Base-by-base conservation (phyloP, 2,888 invertebrate genomes). In the Emesis russula region DNA sequence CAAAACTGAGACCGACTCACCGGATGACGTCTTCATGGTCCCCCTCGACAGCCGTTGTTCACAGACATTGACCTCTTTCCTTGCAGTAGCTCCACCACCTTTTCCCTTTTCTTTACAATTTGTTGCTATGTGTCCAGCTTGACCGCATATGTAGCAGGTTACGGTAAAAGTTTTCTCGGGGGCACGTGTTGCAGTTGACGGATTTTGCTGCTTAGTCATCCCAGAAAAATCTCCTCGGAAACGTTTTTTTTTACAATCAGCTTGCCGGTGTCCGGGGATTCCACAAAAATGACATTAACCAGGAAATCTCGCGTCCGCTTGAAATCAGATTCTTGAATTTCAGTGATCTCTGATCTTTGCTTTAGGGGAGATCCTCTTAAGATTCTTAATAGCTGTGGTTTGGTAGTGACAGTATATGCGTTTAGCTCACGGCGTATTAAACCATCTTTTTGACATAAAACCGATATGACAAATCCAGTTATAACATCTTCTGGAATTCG, bases 341-440 rank as follows among this genome's bases (percentile, higher is more conserved):
- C 63, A 63, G 18, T 5, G 25, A 13, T 25, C 15, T 63, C 18
- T 7, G 7, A 15, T 13, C 25, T 13, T 63, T 5, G 25, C 15
- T 63, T 63, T 15, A 63, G 15, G 3, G 63, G 25, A 13, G 25
- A 6, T n/a, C 63, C 25, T 3, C 63, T 15, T 9, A 92, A 71
- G 6, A 84, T 81, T 38, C 94, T 75, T 71, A 86, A 95, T 31
- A 66, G 95, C 87, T 92, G 93, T 11, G 85, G 63, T 74, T 77
- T 81, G 11, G 87, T 89, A 6, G 77, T 83, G 3, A 89, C 66
- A 41, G 31, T 77, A 66, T 90, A 84, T 0, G 90, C 44, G 70
- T 88, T 78, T 41, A 93, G 38, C 53, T 94, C 92, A 7, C 92
- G 78, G 0, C 92, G 86, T 25, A 94, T 87, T 31, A 85, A 31